These are phyloP conservation scores for Ciconia nigra DNA, from an alignment of 2,797 vertebrate species.

Conservation along the genomic window DNA sequence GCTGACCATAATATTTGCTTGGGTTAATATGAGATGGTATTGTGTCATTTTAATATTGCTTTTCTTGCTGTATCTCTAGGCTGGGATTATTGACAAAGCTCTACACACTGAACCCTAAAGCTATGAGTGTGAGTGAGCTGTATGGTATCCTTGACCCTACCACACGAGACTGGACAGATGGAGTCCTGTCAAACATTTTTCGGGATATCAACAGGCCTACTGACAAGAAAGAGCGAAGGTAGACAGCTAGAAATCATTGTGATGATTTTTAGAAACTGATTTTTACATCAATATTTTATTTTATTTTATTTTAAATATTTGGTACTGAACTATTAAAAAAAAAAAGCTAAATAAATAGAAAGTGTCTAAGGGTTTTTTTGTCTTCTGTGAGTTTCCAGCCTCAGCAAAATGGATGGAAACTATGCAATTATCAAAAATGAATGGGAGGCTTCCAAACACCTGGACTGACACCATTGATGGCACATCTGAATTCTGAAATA, in stretches of 20 bases:
- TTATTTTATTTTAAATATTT: background rate
- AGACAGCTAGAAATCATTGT: background rate
- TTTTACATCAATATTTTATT: background rate
- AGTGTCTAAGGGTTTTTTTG: background rate
- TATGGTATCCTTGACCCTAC: constrained; percentile 92
- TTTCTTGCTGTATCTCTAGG: constrained; percentile 65
- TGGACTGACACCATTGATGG: background rate
- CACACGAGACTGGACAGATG: constrained; percentile 95
- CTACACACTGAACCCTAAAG: constrained; percentile 92
- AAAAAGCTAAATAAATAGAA: background rate
- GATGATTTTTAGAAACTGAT: background rate
- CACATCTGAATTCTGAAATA: background rate
- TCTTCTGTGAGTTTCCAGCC: background rate
- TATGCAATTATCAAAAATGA: background rate
- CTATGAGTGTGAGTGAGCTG: constrained; percentile 92
- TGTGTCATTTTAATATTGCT: background rate
- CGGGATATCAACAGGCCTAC: constrained; percentile 94
- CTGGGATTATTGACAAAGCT: constrained; percentile 88
- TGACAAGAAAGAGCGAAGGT: constrained; percentile 93
- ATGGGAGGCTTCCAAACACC: background rate
- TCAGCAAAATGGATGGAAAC: background rate
- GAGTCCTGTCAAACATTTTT: constrained; percentile 97
- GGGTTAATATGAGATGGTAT: background rate
- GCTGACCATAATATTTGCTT: background rate
- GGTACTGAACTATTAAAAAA: background rate